Evolutionary conservation across 2,113 vertebrate genomes (phyloP).

Genomic region (Oxyruncus cristatus): DNA sequence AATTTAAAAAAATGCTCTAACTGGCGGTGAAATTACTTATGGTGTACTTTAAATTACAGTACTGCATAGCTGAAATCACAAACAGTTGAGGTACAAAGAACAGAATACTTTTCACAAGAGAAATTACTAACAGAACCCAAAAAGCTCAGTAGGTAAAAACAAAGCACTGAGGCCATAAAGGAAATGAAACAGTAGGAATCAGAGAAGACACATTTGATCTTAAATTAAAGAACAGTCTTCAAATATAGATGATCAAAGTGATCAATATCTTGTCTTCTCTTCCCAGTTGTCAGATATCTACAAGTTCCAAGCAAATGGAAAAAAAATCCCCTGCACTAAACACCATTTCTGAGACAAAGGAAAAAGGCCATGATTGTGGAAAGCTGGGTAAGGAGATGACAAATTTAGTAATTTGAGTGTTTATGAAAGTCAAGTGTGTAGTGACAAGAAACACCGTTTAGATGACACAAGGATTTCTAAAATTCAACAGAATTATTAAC

Average conservation of each 20-base stretch:
- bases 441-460: neutral
- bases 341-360: neutral
- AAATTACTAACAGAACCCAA: neutral
- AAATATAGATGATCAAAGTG: neutral
- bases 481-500: neutral
- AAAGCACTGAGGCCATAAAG: neutral
- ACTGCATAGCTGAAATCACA: neutral
- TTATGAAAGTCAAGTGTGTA: neutral
- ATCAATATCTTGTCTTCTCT: neutral
- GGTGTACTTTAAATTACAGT: neutral
- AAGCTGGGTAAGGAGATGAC: neutral
- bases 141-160: neutral
- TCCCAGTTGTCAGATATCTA: neutral
- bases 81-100: neutral
- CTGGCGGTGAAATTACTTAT: neutral
- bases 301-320: neutral
- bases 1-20: neutral
- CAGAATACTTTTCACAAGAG: neutral
- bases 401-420: neutral
- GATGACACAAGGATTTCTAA: neutral
- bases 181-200: neutral
- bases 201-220: neutral
- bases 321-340: neutral
- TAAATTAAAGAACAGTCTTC: slow-evolving; percentile 1
- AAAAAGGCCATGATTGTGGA: neutral